A percentile compares a stretch with the other conserved stretches of the same genome.
Conservation (phyloP, 2,888 invertebrate genomes). For the Orgyia antiqua region DNA sequence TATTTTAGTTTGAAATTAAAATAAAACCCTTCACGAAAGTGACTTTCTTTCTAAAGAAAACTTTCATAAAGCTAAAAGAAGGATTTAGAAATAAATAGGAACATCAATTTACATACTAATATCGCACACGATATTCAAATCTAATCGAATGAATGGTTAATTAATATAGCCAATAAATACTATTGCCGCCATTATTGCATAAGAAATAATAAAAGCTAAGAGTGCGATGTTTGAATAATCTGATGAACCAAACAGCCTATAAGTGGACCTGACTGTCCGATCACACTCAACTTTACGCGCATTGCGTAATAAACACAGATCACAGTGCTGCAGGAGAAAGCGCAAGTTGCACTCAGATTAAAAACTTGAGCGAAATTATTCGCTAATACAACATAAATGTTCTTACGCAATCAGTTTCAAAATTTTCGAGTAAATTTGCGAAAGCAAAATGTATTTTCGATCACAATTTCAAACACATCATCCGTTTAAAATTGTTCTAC, state of each 20-base stretch:
- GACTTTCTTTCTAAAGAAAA: too few relatives aligned
- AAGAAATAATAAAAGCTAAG: constrained; percentile 9
- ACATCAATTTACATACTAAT: too few relatives aligned
- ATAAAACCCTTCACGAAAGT: too few relatives aligned
- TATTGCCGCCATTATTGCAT: constrained; percentile 2
- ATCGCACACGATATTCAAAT: too few relatives aligned
- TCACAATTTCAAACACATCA: constrained; percentile 17
- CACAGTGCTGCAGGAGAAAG: constrained; percentile 52
- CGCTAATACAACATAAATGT: constrained; percentile 38
- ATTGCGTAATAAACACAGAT: constrained; percentile 35
- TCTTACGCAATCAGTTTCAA: constrained; percentile 22
- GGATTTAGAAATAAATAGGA: too few relatives aligned
- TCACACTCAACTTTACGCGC: constrained; percentile 18
- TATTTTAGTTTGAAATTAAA: too few relatives aligned
- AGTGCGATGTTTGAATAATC: constrained; percentile 15
- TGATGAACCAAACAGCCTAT: constrained; percentile 19
- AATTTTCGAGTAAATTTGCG: constrained; percentile 18
- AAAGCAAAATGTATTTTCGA: constrained; percentile 14
- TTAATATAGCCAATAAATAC: too few relatives aligned
- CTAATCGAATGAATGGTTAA: too few relatives aligned
- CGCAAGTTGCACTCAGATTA: constrained; percentile 47
- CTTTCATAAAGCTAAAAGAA: too few relatives aligned
- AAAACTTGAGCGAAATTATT: constrained; percentile 34
- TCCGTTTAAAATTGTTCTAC: constrained; percentile 14
- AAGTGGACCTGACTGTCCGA: constrained; percentile 17